Evolutionary conservation across 1,140 invertebrate species (phyloP).

Genomic region (Drosophila kohkoa): DNA sequence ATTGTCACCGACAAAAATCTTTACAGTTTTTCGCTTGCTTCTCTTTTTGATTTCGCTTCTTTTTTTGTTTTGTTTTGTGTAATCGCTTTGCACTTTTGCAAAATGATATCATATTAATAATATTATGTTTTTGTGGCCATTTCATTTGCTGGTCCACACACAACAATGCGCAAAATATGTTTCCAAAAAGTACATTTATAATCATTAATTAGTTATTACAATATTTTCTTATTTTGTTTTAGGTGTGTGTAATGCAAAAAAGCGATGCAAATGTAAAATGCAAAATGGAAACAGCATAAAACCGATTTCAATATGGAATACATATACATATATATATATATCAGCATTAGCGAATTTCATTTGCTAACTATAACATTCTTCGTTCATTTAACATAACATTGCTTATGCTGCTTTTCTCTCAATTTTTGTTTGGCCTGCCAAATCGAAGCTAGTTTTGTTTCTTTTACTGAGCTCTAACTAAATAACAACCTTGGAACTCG

Average conservation of each 20-base stretch:
- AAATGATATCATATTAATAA: too few relatives aligned
- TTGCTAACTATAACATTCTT: conserved; percentile 26
- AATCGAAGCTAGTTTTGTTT: not conserved
- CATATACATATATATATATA: conserved; percentile 17
- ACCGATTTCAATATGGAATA: conserved; percentile 23
- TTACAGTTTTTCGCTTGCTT: conserved; percentile 9
- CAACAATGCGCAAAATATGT: conserved; percentile 55
- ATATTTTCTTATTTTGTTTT: conserved; percentile 3
- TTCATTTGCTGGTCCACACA: conserved; percentile 20
- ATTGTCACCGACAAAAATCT: conserved; percentile 69
- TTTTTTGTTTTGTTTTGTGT: not conserved
- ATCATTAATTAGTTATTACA: conserved; percentile 6
- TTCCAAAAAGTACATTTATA: conserved; percentile 65
- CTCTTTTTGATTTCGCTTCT: conserved; percentile 3
- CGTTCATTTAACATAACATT: not conserved
- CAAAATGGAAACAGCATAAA: conserved; percentile 47
- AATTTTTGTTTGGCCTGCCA: too few relatives aligned
- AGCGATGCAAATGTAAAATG: conserved; percentile 65
- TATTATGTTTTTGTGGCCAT: conserved; percentile 6
- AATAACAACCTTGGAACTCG: too few relatives aligned
- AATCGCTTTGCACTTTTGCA: not conserved
- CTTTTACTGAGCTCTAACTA: not conserved
- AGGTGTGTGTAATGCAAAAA: conserved; percentile 50
- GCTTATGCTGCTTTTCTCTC: not conserved
- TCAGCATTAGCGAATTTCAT: conserved; percentile 35